Evolutionary conservation across 2,113 vertebrate species (phyloP), one percentile per base, ranked within the genome.

Genomic region (Stigmatopora nigra): DNA sequence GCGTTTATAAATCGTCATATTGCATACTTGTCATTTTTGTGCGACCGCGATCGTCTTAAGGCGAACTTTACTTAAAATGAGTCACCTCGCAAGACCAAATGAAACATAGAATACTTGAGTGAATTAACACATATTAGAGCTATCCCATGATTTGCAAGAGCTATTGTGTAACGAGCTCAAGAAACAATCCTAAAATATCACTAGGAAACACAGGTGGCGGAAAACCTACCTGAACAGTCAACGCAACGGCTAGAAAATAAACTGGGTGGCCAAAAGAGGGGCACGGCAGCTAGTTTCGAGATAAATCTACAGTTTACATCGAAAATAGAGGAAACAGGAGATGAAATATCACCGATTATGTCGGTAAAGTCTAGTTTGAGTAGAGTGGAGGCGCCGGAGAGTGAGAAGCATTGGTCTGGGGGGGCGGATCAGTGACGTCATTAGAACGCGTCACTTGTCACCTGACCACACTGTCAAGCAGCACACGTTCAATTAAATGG

Each of bases 181-280:
- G 4, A 38, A 7, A 61, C 20, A 25, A 31, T 11, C 22, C 5
- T 8, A 22, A 1, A 19, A 8, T 68, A 49, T 22, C 4, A 2
- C 55, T 14, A 49, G 35, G 5, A 13, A 44, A 44, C n/a, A 3
- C 51, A 9, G 38, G 60, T 49, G 62, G 11, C 4, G 17, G n/a
- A 22, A 10, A 36, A 69, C 64, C 63, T 61, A 81, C 80, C 82
- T 73, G 69, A 55, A 35, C 72, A 38, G 31, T 61, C 55, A 64
- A 66, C 19, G 41, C 49, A 64, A 64, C 61, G 62, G 44, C 65
- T 22, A 84, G n/a, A 58, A 13, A 35, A 69, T 31, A 20, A 76
- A 80, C 81, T 72, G 76, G 55, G 44, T 46, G 22, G 64, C 60
- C 47, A 10, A 13, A 22, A 1, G 47, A 22, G 19, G 25, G 1